phyloP scores from a whole-genome alignment of 2,113 vertebrate species.

The Bos indicus region DNA sequence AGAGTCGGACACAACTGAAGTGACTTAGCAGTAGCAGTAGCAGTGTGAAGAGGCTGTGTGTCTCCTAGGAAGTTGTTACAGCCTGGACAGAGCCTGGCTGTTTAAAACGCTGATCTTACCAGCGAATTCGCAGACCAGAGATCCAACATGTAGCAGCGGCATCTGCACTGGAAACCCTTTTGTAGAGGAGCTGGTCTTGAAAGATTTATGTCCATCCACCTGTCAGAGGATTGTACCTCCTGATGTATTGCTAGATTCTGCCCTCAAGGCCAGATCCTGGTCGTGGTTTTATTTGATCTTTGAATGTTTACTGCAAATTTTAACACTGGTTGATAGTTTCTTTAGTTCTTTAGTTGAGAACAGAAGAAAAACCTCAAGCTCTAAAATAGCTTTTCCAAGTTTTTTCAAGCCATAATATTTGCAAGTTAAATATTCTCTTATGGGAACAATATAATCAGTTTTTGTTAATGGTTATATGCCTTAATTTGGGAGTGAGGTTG shows the following conservation, averaged over 20 bases:
- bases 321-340: background rate
- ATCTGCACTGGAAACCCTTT: background rate
- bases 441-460: background rate
- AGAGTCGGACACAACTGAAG: too few relatives aligned
- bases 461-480: background rate
- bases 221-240: background rate
- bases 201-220: background rate
- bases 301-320: background rate
- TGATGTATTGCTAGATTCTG: background rate
- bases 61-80: background rate
- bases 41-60: background rate
- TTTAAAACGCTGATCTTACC: background rate
- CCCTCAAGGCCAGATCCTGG: background rate
- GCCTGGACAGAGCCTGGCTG: background rate
- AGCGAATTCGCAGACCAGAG: background rate
- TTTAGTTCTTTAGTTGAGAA: background rate
- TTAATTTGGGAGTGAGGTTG: background rate
- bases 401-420: slow-evolving; percentile 3
- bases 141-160: background rate
- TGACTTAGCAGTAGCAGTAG: too few relatives aligned
- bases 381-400: background rate
- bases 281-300: background rate
- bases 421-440: background rate
- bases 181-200: background rate
- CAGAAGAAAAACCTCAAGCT: background rate